Evolutionary conservation across 2,113 vertebrate species (phyloP).

Genomic region (Chrysochloris asiatica): DNA sequence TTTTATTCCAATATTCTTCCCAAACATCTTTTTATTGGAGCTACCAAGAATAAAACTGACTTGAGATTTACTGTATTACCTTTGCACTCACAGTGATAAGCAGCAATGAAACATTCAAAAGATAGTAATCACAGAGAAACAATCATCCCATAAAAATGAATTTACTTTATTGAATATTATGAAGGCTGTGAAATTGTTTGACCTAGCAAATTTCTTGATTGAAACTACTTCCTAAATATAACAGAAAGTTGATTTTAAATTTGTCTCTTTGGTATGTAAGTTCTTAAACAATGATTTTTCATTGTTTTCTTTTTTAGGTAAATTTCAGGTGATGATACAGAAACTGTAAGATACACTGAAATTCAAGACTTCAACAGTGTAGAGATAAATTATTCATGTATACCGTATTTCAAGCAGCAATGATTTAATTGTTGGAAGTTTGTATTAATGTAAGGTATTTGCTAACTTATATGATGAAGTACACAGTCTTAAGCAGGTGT

Average conservation of each 20-base stretch:
- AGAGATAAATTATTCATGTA: constrained; percentile 66
- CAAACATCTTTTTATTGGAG: constrained; percentile 6
- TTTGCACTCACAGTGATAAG: constrained; percentile 30
- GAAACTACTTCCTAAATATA: constrained; percentile 27
- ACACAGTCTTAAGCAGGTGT: constrained; percentile 14
- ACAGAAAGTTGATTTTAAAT: constrained; percentile 1
- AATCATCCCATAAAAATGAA: background rate
- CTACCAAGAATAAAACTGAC: constrained; percentile 30
- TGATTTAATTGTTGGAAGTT: constrained; percentile 54
- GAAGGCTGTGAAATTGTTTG: constrained; percentile 20
- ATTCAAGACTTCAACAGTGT: constrained; percentile 57
- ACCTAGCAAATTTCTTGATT: constrained; percentile 38
- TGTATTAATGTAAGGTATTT: constrained; percentile 52
- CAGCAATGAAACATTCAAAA: constrained; percentile 22
- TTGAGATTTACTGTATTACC: constrained; percentile 49
- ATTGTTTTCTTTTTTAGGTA: constrained; percentile 86
- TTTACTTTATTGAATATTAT: constrained; percentile 1
- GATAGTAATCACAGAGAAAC: constrained; percentile 29
- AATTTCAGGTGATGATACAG: constrained; percentile 99
- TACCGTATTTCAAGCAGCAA: constrained; percentile 58
- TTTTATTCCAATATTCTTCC: constrained; percentile 31
- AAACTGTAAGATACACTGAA: constrained; percentile 87
- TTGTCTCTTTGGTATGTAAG: constrained; percentile 50
- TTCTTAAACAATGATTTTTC: constrained; percentile 47
- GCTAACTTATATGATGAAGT: constrained; percentile 34